These are phyloP conservation scores for Pachyramphus minor DNA, from an alignment of 2,113 vertebrate species.

Conservation along the genomic window DNA sequence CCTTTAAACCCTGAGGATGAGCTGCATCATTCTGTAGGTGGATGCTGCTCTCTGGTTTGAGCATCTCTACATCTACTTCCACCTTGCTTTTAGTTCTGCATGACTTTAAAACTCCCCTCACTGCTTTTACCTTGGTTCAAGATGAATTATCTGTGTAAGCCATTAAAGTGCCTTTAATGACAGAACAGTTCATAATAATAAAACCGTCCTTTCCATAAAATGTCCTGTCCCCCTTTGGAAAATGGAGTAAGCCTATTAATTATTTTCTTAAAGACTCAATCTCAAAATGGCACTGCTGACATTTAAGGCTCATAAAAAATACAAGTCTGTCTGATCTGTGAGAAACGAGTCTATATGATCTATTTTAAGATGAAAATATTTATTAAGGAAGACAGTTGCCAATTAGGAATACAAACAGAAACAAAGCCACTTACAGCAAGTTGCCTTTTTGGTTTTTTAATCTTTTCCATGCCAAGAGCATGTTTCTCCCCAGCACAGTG, in stretches of 20 bases:
- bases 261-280: neutral
- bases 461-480: neutral
- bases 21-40: fast-evolving
- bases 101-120: neutral
- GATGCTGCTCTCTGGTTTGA: neutral
- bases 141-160: neutral
- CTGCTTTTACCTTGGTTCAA: neutral
- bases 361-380: conserved; percentile 2
- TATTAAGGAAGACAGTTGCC: neutral
- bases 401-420: neutral
- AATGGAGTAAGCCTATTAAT: neutral
- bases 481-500: neutral
- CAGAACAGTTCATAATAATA: neutral
- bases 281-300: neutral
- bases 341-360: neutral
- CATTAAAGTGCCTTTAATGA: neutral
- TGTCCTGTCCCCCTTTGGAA: neutral
- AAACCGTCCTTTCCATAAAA: neutral
- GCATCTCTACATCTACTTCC: fast-evolving
- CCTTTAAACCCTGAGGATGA: neutral
- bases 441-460: neutral
- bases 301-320: conserved; percentile 24
- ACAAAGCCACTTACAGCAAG: neutral
- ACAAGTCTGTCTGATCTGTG: neutral
- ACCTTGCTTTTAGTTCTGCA: neutral